phyloP scores from a whole-genome alignment of 1,140 invertebrate species.

The Leucophenga varia region DNA sequence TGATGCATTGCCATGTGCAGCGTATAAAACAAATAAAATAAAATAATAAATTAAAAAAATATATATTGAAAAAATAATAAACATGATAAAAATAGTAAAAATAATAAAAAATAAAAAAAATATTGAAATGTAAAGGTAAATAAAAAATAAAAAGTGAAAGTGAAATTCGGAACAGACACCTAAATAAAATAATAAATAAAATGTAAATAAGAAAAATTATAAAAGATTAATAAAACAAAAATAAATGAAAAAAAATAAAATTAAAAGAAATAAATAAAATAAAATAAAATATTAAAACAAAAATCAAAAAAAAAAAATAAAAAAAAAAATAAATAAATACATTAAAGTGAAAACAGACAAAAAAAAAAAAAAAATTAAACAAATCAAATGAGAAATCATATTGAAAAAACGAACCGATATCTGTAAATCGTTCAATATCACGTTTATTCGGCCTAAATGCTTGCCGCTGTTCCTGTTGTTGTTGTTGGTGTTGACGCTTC shows the following conservation, averaged over 20 bases:
- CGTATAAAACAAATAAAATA: neutral
- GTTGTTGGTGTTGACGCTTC: conserved; percentile 1
- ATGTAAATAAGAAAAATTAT: neutral
- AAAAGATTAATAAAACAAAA: conserved; percentile 3
- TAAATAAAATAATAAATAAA: neutral
- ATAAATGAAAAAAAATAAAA: conserved; percentile 8
- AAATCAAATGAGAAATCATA: no score
- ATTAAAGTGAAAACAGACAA: conserved; percentile 1
- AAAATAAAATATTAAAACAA: neutral
- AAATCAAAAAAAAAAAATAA: neutral
- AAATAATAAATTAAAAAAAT: neutral
- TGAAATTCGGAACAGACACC: neutral
- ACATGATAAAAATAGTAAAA: neutral
- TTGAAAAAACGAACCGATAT: conserved; percentile 34
- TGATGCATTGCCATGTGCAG: neutral
- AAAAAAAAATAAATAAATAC: neutral
- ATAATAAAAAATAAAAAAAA: neutral
- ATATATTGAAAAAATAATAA: neutral
- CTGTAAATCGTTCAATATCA: conserved; percentile 19
- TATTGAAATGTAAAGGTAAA: neutral
- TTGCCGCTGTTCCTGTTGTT: conserved; percentile 5
- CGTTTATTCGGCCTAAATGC: conserved; percentile 9
- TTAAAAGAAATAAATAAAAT: neutral
- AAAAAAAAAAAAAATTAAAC: conserved; percentile 17
- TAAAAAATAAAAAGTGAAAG: neutral